These are phyloP conservation scores for Enteromius treurensis DNA, from an alignment of 2,797 vertebrate genomes.

Conservation along the genomic window DNA sequence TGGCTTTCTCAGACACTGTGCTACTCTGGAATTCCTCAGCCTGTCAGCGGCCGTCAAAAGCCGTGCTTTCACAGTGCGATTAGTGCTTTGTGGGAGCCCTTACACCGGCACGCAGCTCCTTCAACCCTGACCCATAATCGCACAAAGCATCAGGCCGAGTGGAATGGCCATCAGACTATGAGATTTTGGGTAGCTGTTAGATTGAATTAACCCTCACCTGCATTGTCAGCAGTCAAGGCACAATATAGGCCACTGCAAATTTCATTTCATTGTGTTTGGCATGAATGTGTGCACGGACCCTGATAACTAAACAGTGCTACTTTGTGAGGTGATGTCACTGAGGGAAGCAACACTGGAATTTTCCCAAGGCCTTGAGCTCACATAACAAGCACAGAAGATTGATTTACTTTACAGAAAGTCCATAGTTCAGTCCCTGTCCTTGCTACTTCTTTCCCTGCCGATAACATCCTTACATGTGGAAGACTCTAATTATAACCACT, in stretches of 20 bases:
- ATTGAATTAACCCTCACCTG: constrained; percentile 51
- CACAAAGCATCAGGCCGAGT: constrained; percentile 50
- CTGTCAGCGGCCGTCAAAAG: constrained; percentile 46
- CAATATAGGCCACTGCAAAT: constrained; percentile 45
- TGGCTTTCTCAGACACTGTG: constrained; percentile 41
- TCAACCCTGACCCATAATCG: constrained; percentile 45
- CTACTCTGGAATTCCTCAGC: constrained; percentile 47
- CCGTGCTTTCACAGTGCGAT: constrained; percentile 37
- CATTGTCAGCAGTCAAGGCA: constrained; percentile 47
- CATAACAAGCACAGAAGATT: constrained; percentile 51
- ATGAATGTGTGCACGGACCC: constrained; percentile 40
- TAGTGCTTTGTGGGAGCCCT: constrained; percentile 45
- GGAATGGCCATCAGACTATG: constrained; percentile 18
- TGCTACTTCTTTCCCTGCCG: constrained; percentile 4
- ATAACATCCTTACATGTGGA: neutral
- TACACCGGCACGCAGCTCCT: constrained; percentile 31
- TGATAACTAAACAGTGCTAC: constrained; percentile 35
- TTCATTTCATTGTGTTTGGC: constrained; percentile 38
- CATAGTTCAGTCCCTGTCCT: constrained; percentile 13
- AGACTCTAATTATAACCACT: constrained; percentile 7
- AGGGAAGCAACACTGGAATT: constrained; percentile 31
- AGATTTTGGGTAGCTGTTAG: constrained; percentile 32
- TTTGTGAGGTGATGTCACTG: constrained; percentile 41
- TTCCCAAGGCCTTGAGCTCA: constrained; percentile 29
- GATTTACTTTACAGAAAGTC: constrained; percentile 24